Base-by-base conservation (phyloP, 2,888 invertebrate genomes). In the Matsumyia berberina region DNA sequence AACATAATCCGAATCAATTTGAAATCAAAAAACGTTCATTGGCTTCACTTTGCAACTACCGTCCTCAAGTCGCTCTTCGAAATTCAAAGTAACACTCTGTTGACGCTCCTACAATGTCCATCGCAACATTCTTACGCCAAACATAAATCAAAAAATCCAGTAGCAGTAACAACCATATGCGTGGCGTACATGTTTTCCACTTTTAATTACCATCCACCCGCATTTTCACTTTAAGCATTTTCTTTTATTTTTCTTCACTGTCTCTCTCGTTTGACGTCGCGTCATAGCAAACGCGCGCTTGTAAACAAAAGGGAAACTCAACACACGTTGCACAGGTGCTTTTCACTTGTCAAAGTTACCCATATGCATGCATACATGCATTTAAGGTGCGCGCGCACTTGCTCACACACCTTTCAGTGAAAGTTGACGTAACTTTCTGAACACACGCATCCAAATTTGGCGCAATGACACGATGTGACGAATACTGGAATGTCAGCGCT, bases 371-470 rank as follows among this genome's bases (percentile, higher is more conserved):
- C 60, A 46, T 35, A 42, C 64, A 64, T 70, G 81, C 64, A 58
- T 37, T 46, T 31, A 53, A 31, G 12, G 42, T 62, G 58, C 33
- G 51, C 12, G 53, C 37, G 9, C 17, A 8, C 33, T 17, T 15
- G 3, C 44, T 5, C 46, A 57, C 62, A 76, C 74, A 69, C 69
- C 70, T 72, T 24, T 51, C n/a, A 85, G 85, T 85, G 85, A 85
- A 85, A 85, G 85, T 85, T 85, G 85, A 85, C 80, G 85, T 85
- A 85, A 85, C 80, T 60, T 46, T 62, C 57, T 35, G 62, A 57
- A 51, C 31, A 49, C 64, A 80, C 51, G 64, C 70, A 69, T 58
- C 80, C 76, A 76, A 85, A 85, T 80, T 85, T 76, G 80, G 85
- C 85, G 70, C 46, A 78, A 64, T 64, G 31, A 29, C 46, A 60